These are phyloP conservation scores for Eonycteris spelaea DNA, from an alignment of 2,113 vertebrate genomes.

Conservation along the genomic window DNA sequence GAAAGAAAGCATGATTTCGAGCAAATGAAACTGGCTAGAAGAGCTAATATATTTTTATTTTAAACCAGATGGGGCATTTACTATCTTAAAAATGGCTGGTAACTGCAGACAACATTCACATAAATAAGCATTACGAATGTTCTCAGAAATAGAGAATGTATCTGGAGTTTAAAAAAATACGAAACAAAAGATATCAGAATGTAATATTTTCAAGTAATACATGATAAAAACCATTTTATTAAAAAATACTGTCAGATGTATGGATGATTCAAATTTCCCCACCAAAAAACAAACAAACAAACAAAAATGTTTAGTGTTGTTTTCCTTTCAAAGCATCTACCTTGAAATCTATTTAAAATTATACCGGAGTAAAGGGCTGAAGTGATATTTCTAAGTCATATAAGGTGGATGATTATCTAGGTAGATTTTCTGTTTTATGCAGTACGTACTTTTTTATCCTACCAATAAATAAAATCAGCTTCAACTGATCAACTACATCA, in stretches of 20 bases:
- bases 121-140: conserved; percentile 10
- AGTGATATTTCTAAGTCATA: background rate
- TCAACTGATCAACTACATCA: background rate
- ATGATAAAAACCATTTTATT: background rate
- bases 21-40: background rate
- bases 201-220: background rate
- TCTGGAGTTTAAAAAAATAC: background rate
- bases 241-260: background rate
- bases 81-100: conserved; percentile 25
- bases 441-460: background rate
- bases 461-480: background rate
- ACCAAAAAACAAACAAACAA: background rate
- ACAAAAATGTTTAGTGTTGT: background rate
- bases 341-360: background rate
- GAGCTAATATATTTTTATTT: conserved; percentile 29
- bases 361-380: background rate
- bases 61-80: background rate
- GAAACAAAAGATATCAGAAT: background rate
- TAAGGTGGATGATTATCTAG: background rate
- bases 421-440: background rate
- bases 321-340: background rate
- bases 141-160: background rate
- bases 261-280: background rate
- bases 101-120: background rate
- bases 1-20: conserved; percentile 42